Evolutionary conservation across 2,113 vertebrate genomes (phyloP).

Genomic region (Peromyscus californicus): DNA sequence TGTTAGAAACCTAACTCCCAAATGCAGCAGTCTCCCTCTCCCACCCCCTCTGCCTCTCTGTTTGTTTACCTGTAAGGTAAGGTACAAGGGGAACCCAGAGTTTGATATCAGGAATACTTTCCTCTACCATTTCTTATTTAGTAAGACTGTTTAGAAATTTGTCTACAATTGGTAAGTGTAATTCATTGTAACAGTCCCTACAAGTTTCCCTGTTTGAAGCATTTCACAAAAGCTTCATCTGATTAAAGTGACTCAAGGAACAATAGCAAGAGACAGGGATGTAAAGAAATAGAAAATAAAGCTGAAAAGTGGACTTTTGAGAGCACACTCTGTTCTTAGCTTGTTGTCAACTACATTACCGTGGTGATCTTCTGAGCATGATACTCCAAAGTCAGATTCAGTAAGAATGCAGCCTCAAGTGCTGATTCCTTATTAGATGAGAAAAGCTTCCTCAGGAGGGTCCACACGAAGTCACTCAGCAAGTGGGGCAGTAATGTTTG

Average conservation of each 20-base stretch:
- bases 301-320: background rate
- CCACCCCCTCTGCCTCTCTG: background rate
- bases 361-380: constrained; percentile 65
- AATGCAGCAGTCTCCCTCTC: background rate
- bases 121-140: background rate
- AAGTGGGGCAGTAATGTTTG: constrained; percentile 32
- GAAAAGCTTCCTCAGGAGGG: constrained; percentile 68
- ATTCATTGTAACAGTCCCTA: constrained; percentile 2
- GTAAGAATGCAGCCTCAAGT: background rate
- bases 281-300: background rate
- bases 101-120: background rate
- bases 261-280: background rate
- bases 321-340: background rate
- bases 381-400: constrained; percentile 55
- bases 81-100: background rate
- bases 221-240: background rate
- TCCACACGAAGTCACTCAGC: constrained; percentile 77
- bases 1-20: background rate
- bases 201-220: constrained; percentile 10
- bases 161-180: background rate
- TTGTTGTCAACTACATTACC: constrained; percentile 49
- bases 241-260: background rate
- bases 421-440: fast-evolving
- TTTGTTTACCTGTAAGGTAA: background rate
- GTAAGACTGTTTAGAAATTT: no score